These are phyloP conservation scores for Hedychridium roseum DNA, from an alignment of 2,888 invertebrate genomes.

Conservation along the genomic window DNA sequence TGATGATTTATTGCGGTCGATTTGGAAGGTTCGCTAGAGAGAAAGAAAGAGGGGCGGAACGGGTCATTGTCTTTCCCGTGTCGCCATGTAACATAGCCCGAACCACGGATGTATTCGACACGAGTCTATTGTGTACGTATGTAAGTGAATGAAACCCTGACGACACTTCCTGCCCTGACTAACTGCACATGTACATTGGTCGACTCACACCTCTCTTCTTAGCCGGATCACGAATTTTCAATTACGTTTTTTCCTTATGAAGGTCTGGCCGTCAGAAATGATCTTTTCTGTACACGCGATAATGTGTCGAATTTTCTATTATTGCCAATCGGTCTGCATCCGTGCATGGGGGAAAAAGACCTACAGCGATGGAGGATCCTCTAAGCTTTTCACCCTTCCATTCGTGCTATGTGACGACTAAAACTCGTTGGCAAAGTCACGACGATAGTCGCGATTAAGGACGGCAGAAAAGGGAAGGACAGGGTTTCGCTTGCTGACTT, in stretches of 20 bases:
- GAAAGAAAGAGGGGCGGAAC: constrained; percentile 26
- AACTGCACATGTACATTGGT: too few relatives aligned
- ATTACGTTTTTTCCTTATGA: too few relatives aligned
- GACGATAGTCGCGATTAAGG: constrained; percentile 10
- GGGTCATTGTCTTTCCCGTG: constrained; percentile 45
- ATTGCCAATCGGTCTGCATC: too few relatives aligned
- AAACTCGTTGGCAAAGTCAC: not conserved
- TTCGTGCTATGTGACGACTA: too few relatives aligned
- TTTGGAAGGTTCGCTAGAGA: constrained; percentile 26
- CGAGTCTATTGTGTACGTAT: constrained; percentile 1
- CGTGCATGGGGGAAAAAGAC: too few relatives aligned
- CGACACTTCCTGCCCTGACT: constrained; percentile 13
- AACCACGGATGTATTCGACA: constrained; percentile 16
- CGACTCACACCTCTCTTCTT: too few relatives aligned
- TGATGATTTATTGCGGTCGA: constrained; percentile 40
- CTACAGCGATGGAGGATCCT: too few relatives aligned
- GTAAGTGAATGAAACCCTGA: not conserved
- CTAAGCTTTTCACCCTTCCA: too few relatives aligned
- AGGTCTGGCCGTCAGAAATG: too few relatives aligned
- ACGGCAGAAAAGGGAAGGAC: constrained; percentile 36
- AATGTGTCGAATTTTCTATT: too few relatives aligned
- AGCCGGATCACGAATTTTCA: too few relatives aligned
- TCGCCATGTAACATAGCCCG: constrained; percentile 24
- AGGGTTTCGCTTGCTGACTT: constrained; percentile 46
- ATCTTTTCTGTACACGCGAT: too few relatives aligned